phyloP scores from a whole-genome alignment of 1,140 invertebrate genomes.

The Drosophila busckii region DNA sequence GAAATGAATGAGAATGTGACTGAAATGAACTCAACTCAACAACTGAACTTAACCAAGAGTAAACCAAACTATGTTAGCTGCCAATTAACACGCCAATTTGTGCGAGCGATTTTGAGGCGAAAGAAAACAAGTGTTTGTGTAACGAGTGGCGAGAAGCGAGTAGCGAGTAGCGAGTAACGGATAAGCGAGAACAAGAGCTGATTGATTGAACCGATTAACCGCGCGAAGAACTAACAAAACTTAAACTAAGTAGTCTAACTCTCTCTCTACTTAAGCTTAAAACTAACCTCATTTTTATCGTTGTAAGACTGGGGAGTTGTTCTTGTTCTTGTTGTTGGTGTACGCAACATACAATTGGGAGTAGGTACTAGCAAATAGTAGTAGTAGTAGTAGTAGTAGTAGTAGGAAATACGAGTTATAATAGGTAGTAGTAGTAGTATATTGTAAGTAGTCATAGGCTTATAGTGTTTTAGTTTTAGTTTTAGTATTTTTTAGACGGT shows the following conservation, averaged over 20 bases:
- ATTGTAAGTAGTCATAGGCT: constrained; percentile 42
- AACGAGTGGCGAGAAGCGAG: not conserved
- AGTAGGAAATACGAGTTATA: constrained; percentile 31
- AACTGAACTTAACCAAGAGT: no score
- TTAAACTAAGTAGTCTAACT: no score
- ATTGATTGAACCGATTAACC: no score
- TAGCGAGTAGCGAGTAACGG: no score
- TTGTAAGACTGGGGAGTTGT: constrained; percentile 27
- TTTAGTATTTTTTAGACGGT: constrained; percentile 19
- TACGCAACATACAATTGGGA: constrained; percentile 57
- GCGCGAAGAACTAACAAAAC: not conserved
- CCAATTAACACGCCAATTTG: constrained; percentile 64
- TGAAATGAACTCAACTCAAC: constrained; percentile 46
- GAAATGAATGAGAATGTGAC: constrained; percentile 35
- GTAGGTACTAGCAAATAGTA: constrained; percentile 22
- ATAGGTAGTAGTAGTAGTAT: constrained; percentile 29
- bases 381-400: constrained; percentile 33
- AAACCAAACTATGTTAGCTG: constrained; percentile 27
- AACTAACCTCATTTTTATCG: constrained; percentile 55
- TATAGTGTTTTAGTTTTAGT: constrained; percentile 50
- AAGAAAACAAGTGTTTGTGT: constrained; percentile 11
- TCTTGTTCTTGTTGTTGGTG: constrained; percentile 24
- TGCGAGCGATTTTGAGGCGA: constrained; percentile 10
- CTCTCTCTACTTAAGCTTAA: constrained; percentile 40
- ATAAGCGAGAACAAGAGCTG: no score